These are phyloP conservation scores for Procavia capensis DNA, from an alignment of 2,113 vertebrate genomes.

Conservation along the genomic window DNA sequence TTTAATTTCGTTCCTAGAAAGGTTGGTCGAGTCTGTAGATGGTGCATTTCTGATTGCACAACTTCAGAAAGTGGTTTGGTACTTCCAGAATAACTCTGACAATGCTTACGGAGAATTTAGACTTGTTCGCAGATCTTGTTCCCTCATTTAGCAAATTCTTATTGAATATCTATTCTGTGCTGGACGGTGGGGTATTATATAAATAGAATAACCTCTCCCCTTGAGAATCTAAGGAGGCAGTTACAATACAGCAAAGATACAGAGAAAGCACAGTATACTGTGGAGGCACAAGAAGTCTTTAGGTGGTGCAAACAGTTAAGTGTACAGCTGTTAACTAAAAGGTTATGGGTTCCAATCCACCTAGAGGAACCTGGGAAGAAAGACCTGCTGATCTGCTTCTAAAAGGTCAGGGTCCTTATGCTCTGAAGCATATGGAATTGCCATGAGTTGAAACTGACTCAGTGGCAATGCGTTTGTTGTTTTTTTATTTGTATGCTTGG, in stretches of 20 bases:
- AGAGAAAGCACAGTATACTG: background rate
- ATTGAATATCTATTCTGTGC: background rate
- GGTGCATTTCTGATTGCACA: background rate
- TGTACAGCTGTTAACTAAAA: background rate
- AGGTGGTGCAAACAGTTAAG: no score
- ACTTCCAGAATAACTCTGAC: background rate
- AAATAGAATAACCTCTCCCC: background rate
- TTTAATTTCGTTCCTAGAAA: slow-evolving; percentile 17
- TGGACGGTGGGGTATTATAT: background rate
- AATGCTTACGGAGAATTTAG: background rate
- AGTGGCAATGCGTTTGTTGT: background rate
- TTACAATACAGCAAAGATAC: background rate
- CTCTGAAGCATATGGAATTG: background rate
- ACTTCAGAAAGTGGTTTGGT: background rate
- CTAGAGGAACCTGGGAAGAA: background rate
- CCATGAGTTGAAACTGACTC: background rate
- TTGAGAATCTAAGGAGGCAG: background rate
- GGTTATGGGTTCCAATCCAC: background rate
- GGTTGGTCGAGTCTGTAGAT: background rate
- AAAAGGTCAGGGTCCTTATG: background rate
- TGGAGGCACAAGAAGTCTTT: background rate
- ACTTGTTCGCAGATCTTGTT: background rate
- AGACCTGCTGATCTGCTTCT: background rate
- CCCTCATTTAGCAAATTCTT: background rate
- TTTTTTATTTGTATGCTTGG: background rate